Evolutionary conservation across 1,140 invertebrate genomes (phyloP), one percentile per base, ranked within the genome.

Genomic region (Homalodisca vitripennis): DNA sequence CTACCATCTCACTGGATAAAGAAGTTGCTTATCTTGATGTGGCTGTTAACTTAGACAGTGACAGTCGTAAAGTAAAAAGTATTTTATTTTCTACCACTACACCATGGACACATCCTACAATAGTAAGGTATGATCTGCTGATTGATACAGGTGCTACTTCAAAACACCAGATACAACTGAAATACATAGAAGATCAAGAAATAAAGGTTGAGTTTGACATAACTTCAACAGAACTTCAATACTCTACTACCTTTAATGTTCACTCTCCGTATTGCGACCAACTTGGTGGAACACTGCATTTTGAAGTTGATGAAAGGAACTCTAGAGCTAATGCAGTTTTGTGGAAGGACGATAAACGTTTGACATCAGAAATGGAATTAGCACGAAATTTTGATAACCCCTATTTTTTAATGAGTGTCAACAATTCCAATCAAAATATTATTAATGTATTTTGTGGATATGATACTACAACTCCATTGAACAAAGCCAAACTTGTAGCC

Each of bases 11-110:
- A 14, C 10, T 60, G 22, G 24, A 60, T 27, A 60, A 60, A 60
- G 27, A 60, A 30, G 55, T 60, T 12, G 22, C 55, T 27, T 60
- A 60, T n/a, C 12, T 60, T 27, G 55, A 60, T 60, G 26, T 60
- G 3, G 26, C 13, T 27, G 26, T 27, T n/a, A 60, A 60, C 29
- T 12, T 60, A 2, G 55, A 60, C n/a, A 14, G 22, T 27, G n/a
- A 26, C 3, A 22, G 10, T 12, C 12, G 2, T 13, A 26, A 60
- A 60, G 2, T 60, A 10, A 10, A 60, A 60, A 60, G 29, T 13
- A n/a, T 27, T 10, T n/a, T 60, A 24, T 60, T 60, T 27, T 60
- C 55, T 24, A 30, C 27, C 2, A 27, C 55, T 29, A 27, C 55
- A 3, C 55, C 55, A 6, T 60, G 55, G 55, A 27, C 13, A 13